These are phyloP conservation scores for Hirudinaria manillensis DNA, from an alignment of 2,888 invertebrate genomes.

Conservation along the genomic window DNA sequence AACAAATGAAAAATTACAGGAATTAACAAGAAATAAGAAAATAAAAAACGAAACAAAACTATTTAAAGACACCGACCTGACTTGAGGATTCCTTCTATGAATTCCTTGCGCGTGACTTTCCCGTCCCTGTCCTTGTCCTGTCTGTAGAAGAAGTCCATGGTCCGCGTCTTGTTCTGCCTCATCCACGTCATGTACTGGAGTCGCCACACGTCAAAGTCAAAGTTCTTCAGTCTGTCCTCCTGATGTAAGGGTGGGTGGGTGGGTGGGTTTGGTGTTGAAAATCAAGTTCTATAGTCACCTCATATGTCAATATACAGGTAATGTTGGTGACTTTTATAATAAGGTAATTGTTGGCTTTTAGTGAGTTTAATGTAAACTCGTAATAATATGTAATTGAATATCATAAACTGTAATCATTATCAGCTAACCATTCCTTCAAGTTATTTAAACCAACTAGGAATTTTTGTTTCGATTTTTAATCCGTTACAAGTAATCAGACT, in stretches of 20 bases:
- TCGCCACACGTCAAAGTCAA: constrained; percentile 99
- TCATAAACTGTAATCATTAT: no score
- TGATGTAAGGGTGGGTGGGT: not conserved
- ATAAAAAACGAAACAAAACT: not conserved
- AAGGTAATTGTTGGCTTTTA: no score
- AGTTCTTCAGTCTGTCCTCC: constrained; percentile 90
- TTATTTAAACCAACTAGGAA: no score
- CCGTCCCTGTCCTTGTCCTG: constrained; percentile 98
- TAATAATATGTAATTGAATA: no score
- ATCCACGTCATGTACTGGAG: constrained; percentile 95
- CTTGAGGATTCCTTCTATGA: constrained; percentile 82
- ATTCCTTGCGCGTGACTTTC: constrained; percentile 85
- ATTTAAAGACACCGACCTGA: constrained; percentile 46
- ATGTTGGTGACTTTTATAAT: no score
- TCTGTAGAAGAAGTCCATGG: constrained; percentile 95
- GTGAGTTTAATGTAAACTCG: no score
- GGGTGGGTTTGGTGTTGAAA: no score
- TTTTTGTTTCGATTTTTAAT: no score
- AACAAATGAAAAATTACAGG: not conserved
- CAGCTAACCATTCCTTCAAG: no score
- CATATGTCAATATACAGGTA: no score
- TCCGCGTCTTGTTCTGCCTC: constrained; percentile 96
- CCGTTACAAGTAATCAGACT: no score
- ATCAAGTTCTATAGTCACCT: no score
- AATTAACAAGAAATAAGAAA: not conserved